Evolutionary conservation across 2,888 invertebrate species (phyloP).

Genomic region (Drosophila mayaguana): DNA sequence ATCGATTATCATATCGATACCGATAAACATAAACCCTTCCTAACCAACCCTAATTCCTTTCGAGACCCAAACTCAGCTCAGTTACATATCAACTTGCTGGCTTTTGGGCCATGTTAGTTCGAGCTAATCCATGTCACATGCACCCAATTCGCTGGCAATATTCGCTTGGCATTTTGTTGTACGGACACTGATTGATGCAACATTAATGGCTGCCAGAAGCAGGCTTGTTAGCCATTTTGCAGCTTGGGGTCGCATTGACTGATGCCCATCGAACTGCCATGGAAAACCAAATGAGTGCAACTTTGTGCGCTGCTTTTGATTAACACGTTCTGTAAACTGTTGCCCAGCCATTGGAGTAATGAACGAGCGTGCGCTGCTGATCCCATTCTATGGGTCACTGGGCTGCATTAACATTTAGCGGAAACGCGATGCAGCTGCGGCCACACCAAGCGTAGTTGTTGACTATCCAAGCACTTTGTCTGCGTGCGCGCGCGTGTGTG

Average conservation of each 20-base stretch:
- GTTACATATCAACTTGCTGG: not conserved
- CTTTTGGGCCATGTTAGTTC: slow-evolving; percentile 17
- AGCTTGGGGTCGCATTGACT: slow-evolving; percentile 20
- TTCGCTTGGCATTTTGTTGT: slow-evolving; percentile 42
- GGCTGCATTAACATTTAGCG: slow-evolving; percentile 60
- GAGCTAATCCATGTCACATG: slow-evolving; percentile 49
- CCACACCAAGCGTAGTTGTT: slow-evolving; percentile 52
- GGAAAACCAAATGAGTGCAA: slow-evolving; percentile 66
- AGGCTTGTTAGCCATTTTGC: slow-evolving; percentile 24
- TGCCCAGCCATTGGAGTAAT: slow-evolving; percentile 30
- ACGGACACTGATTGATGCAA: slow-evolving; percentile 57
- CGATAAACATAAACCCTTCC: not conserved
- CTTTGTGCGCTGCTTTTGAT: slow-evolving; percentile 68
- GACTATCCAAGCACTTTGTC: slow-evolving; percentile 31
- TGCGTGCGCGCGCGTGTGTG: slow-evolving; percentile 2
- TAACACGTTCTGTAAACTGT: slow-evolving; percentile 58
- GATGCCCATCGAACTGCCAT: slow-evolving; percentile 27
- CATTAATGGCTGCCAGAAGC: slow-evolving; percentile 61
- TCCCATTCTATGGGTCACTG: slow-evolving; percentile 34
- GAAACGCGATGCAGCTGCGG: slow-evolving; percentile 47
- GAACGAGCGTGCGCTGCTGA: slow-evolving; percentile 6
- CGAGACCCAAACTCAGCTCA: not conserved
- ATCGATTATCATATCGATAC: not conserved
- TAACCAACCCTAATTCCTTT: not conserved
- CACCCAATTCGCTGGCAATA: not conserved